Evolutionary conservation across 2,797 vertebrate species (phyloP).

Genomic region (Urocyon cinereoargenteus): DNA sequence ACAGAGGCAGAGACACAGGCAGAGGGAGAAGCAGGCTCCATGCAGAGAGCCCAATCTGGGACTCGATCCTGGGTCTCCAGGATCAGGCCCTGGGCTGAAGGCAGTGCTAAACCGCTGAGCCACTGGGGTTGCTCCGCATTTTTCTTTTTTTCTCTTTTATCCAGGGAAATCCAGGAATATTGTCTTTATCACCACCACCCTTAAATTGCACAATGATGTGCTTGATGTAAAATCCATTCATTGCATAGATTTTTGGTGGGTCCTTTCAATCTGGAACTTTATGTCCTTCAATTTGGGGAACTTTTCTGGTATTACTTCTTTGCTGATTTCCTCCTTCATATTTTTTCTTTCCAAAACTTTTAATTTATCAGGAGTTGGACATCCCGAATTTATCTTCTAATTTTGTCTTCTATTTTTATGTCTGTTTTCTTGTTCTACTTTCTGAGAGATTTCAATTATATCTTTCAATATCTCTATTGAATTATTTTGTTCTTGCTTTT

Average conservation of each 20-base stretch:
- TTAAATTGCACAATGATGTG: too few species aligned
- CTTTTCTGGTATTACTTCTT: background rate
- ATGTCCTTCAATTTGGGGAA: background rate
- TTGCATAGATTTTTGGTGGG: background rate
- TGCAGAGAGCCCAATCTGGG: too few species aligned
- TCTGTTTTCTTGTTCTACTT: background rate
- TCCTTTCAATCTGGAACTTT: background rate
- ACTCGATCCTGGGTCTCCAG: too few species aligned
- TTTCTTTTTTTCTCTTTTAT: background rate
- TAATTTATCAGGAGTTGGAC: background rate
- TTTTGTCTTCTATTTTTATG: background rate
- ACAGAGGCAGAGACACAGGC: too few species aligned
- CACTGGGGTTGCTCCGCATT: too few species aligned
- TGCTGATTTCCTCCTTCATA: background rate
- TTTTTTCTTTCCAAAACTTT: background rate
- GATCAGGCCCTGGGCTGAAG: too few species aligned
- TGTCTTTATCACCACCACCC: background rate
- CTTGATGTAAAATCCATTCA: background rate
- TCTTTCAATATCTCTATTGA: background rate
- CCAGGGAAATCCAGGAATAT: background rate
- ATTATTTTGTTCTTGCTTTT: background rate
- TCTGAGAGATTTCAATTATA: background rate
- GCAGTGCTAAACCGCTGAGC: too few species aligned
- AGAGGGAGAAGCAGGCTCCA: too few species aligned
- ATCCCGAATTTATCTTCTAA: background rate